A percentile compares a stretch with the other conserved stretches of the same genome.
Evolutionary conservation across 2,888 invertebrate species (phyloP).

Genomic region (Tholera decimalis): DNA sequence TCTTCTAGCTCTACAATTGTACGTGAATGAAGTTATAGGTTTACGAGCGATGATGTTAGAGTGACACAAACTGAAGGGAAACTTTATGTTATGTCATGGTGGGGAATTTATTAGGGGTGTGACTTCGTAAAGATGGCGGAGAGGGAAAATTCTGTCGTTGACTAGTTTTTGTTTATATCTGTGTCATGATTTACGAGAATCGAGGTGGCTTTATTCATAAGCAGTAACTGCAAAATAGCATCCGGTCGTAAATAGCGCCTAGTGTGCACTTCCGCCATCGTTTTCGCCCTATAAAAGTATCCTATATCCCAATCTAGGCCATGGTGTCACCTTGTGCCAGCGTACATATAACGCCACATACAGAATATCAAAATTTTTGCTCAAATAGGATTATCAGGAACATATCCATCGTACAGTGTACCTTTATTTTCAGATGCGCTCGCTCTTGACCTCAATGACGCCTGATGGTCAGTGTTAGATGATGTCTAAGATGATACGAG

Average conservation of each 20-base stretch:
- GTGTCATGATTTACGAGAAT: background rate
- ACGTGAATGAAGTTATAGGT: slow-evolving; percentile 15
- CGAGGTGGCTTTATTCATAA: background rate
- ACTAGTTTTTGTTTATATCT: background rate
- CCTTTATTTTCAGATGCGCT: no score
- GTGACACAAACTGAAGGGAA: slow-evolving; percentile 10
- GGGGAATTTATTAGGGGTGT: slow-evolving; percentile 3
- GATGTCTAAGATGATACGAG: no score
- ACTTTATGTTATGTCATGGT: slow-evolving; percentile 12
- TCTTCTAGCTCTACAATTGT: slow-evolving; percentile 1
- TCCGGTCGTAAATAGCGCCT: background rate
- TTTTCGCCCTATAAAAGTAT: no score
- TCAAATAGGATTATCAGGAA: no score
- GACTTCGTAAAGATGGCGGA: background rate
- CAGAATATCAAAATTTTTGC: no score
- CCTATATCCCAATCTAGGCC: no score
- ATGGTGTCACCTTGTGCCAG: no score
- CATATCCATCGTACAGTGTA: no score
- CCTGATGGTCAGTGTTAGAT: no score
- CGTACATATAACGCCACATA: no score
- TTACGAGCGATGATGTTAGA: slow-evolving; percentile 35
- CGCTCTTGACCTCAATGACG: no score
- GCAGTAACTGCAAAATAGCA: background rate
- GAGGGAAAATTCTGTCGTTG: background rate
- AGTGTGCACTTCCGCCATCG: background rate